Evolutionary conservation across 2,888 invertebrate species (phyloP).

Genomic region (Phania funesta): DNA sequence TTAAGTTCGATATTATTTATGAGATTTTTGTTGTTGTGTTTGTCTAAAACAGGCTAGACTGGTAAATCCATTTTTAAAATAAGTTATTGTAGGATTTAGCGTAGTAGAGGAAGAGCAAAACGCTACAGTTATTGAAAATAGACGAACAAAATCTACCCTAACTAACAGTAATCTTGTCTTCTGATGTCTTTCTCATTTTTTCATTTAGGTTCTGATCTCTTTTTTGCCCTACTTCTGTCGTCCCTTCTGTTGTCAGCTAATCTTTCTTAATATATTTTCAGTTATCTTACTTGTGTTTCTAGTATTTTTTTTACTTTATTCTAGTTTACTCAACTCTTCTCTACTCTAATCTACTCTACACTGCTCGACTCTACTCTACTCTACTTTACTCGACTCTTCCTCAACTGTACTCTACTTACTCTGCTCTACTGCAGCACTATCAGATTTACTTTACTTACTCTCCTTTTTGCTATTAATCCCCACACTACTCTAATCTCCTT

Average conservation of each 20-base stretch:
- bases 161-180: no score
- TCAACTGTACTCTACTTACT: background rate
- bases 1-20: constrained; percentile 62
- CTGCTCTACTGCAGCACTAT: background rate
- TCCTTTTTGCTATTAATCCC: background rate
- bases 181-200: background rate
- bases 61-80: constrained; percentile 34
- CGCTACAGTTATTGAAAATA: background rate
- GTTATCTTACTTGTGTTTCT: background rate
- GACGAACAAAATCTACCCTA: background rate
- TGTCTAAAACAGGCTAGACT: constrained; percentile 51
- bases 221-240: background rate
- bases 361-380: background rate
- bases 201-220: background rate
- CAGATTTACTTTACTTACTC: no score
- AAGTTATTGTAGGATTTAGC: background rate
- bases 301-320: background rate
- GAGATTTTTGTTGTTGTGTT: constrained; percentile 32
- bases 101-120: background rate
- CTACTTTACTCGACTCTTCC: background rate
- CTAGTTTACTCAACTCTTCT: background rate
- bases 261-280: background rate
- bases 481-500: background rate
- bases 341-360: background rate
- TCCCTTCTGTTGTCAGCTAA: background rate